phyloP scores from a whole-genome alignment of 2,113 vertebrate species.

The Bujurquina vittata region DNA sequence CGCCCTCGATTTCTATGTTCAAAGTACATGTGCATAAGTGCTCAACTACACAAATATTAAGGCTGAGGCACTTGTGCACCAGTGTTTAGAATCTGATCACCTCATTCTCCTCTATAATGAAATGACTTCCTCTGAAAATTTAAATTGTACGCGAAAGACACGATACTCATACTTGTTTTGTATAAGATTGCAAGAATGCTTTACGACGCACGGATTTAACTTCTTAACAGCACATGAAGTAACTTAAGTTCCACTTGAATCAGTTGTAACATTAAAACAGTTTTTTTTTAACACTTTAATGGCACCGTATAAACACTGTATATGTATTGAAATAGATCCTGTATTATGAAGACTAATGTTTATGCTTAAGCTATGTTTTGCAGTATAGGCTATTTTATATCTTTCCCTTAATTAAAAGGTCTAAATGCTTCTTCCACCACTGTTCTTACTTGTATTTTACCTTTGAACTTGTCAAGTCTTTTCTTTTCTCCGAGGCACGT shows the following conservation, averaged over 20 bases:
- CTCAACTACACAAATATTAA: too few species aligned
- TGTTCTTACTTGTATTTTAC: conserved; percentile 61
- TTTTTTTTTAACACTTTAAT: background rate
- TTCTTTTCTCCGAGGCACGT: conserved; percentile 70
- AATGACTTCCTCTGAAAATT: background rate
- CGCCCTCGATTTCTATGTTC: background rate
- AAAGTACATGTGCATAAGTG: background rate
- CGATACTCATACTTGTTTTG: background rate
- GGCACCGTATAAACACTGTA: background rate
- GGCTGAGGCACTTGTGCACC: background rate
- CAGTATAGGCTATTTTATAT: background rate
- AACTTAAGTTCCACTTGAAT: background rate
- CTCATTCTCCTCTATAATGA: background rate
- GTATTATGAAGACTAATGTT: background rate
- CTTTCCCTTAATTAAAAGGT: conserved; percentile 21
- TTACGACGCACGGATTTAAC: background rate
- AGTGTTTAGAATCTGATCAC: background rate
- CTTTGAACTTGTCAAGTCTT: conserved; percentile 75
- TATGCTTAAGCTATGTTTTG: background rate
- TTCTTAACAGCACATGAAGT: background rate
- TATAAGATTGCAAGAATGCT: background rate
- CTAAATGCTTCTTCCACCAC: conserved; percentile 18
- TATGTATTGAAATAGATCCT: background rate
- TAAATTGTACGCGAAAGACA: background rate
- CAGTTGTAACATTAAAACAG: background rate